Percentiles rank a stretch among this genome's conserved stretches.
These are phyloP conservation scores for Blomia tropicalis DNA, from an alignment of 2,888 invertebrate genomes.

Conservation along the genomic window DNA sequence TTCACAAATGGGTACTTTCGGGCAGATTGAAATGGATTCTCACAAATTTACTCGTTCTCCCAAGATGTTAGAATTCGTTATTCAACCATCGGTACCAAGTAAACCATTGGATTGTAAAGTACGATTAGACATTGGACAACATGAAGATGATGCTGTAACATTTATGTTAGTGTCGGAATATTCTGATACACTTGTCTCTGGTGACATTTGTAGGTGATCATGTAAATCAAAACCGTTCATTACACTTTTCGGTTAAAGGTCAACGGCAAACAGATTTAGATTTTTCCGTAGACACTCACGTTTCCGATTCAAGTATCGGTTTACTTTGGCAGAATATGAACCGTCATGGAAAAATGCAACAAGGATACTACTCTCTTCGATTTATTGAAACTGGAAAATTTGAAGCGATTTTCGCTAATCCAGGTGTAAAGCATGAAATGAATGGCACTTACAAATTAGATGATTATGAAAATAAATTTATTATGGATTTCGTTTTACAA, in stretches of 20 bases:
- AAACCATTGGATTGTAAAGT: background rate
- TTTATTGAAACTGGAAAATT: background rate
- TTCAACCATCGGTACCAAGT: background rate
- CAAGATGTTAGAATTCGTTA: background rate
- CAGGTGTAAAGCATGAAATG: background rate
- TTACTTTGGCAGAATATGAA: background rate
- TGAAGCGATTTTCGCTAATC: slow-evolving; percentile 11
- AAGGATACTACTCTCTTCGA: background rate
- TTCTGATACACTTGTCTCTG: background rate
- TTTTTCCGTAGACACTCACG: background rate
- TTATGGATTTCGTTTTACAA: background rate
- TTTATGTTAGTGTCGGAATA: background rate
- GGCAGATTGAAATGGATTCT: background rate
- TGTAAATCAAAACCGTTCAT: background rate
- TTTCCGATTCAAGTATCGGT: background rate
- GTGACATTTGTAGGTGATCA: background rate
- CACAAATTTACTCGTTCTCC: slow-evolving; percentile 1
- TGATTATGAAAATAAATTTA: background rate
- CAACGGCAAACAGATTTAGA: background rate
- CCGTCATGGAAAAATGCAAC: background rate
- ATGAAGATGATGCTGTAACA: slow-evolving; percentile 7
- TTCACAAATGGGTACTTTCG: background rate
- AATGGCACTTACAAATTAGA: background rate
- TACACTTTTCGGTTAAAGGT: background rate
- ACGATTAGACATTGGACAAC: background rate